A percentile compares a stretch with the other conserved stretches of the same genome.
Conservation (phyloP, 1,140 invertebrate species). For the Polyergus mexicanus region DNA sequence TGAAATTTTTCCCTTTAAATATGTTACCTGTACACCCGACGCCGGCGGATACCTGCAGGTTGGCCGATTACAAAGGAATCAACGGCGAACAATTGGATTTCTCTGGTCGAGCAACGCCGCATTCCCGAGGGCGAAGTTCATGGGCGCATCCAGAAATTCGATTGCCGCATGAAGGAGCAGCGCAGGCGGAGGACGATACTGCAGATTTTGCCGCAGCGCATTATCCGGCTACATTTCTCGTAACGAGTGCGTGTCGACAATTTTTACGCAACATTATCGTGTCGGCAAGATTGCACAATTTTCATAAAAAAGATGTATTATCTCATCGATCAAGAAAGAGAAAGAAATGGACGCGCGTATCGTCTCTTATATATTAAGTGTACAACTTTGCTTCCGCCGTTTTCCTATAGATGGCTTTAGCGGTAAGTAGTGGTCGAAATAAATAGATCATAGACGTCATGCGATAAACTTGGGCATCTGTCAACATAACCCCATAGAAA, state of each 20-base stretch:
- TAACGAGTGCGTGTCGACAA: not conserved
- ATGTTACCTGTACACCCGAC: slow-evolving; percentile 31
- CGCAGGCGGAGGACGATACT: slow-evolving; percentile 21
- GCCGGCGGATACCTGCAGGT: slow-evolving; percentile 44
- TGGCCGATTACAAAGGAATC: slow-evolving; percentile 62
- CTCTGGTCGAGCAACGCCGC: slow-evolving; percentile 50
- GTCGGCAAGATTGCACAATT: not conserved
- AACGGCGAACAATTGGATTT: slow-evolving; percentile 62
- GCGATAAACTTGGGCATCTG: too few relatives aligned
- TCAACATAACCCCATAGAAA: too few relatives aligned
- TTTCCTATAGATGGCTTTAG: too few relatives aligned
- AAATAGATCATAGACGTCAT: too few relatives aligned
- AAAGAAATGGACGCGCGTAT: not conserved
- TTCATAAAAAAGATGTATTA: not conserved
- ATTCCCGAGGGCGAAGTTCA: slow-evolving; percentile 62
- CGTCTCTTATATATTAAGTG: too few relatives aligned
- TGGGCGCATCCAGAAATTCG: slow-evolving; percentile 63
- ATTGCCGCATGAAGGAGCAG: slow-evolving; percentile 61
- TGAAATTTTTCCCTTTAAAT: slow-evolving; percentile 53
- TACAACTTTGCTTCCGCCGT: too few relatives aligned
- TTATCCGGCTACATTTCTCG: slow-evolving; percentile 25
- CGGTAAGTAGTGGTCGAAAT: too few relatives aligned
- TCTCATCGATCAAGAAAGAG: not conserved
- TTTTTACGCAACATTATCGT: slow-evolving; percentile 2
- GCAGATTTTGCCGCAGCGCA: slow-evolving; percentile 30